Percentiles rank a stretch among this genome's conserved stretches.
phyloP scores from a whole-genome alignment of 2,797 vertebrate species.

The Salarias fasciatus region DNA sequence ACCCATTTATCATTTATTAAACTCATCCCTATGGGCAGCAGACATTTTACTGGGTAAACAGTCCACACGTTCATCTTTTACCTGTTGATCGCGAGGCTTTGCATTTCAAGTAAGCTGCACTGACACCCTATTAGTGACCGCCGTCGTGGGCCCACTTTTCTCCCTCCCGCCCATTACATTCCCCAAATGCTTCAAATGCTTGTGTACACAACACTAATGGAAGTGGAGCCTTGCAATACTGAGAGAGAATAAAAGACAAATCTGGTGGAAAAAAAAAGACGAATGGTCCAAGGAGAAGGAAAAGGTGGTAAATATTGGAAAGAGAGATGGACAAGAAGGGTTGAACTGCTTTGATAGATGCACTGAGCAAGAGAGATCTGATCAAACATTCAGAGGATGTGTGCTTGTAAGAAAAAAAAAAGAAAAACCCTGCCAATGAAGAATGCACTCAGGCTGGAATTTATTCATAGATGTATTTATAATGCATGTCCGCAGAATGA shows the following conservation, averaged over 20 bases:
- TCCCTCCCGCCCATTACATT: neutral
- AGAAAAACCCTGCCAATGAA: constrained; percentile 66
- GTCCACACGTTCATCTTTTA: constrained; percentile 2
- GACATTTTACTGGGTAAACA: constrained; percentile 5
- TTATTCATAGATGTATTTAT: constrained; percentile 80
- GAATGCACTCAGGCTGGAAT: constrained; percentile 68
- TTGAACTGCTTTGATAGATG: constrained; percentile 26
- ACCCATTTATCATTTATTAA: neutral
- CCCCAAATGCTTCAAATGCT: neutral
- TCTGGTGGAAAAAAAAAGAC: neutral
- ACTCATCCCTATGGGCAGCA: too few species aligned
- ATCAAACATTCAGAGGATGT: constrained; percentile 63
- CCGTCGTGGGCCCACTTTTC: too few species aligned
- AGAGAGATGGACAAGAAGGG: constrained; percentile 31
- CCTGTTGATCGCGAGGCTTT: neutral
- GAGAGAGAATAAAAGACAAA: neutral
- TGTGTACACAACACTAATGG: too few species aligned
- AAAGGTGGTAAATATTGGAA: constrained; percentile 29
- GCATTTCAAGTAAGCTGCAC: neutral
- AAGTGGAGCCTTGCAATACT: neutral
- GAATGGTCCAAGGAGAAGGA: neutral
- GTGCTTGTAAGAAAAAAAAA: constrained; percentile 48
- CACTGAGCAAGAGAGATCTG: constrained; percentile 30
- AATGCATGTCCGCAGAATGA: constrained; percentile 74
- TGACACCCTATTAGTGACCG: neutral